A percentile compares a stretch with the other conserved stretches of the same genome.
These are phyloP conservation scores for Craseonycteris thonglongyai DNA, from an alignment of 2,113 vertebrate genomes.

Conservation along the genomic window DNA sequence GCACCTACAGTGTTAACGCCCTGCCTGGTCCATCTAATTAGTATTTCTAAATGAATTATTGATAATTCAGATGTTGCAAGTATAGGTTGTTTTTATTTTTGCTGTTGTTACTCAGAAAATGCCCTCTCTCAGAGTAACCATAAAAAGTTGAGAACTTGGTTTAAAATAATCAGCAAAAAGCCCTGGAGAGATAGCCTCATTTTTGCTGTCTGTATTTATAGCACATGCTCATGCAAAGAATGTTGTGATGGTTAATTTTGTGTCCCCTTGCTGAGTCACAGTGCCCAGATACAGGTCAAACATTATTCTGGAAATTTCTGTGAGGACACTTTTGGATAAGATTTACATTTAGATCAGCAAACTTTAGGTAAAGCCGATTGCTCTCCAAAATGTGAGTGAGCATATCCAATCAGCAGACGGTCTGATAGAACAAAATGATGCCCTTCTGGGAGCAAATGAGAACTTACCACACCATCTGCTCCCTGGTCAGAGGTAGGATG, in stretches of 20 bases:
- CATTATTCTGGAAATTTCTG: not conserved
- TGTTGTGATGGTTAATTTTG: not conserved
- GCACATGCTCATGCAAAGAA: not conserved
- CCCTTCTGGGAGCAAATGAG: not conserved
- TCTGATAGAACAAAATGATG: not conserved
- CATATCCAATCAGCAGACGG: not conserved
- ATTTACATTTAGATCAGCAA: not conserved
- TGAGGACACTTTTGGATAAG: not conserved
- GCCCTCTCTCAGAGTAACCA: not conserved
- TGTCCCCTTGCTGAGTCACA: not conserved
- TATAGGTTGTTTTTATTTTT: no score
- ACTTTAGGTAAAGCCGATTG: not conserved
- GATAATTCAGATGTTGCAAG: not conserved
- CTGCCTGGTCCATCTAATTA: not conserved
- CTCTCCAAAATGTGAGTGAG: not conserved
- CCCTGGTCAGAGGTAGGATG: not conserved
- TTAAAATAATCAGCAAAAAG: not conserved
- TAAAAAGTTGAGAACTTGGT: not conserved
- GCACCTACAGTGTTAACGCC: not conserved
- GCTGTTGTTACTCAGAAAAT: not conserved
- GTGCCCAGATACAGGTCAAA: not conserved
- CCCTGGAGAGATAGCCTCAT: rapidly evolving
- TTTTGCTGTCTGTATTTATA: not conserved
- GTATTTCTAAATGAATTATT: not conserved
- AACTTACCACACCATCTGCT: not conserved